phyloP scores from a whole-genome alignment of 2,113 vertebrate species.

The Equus quagga region DNA sequence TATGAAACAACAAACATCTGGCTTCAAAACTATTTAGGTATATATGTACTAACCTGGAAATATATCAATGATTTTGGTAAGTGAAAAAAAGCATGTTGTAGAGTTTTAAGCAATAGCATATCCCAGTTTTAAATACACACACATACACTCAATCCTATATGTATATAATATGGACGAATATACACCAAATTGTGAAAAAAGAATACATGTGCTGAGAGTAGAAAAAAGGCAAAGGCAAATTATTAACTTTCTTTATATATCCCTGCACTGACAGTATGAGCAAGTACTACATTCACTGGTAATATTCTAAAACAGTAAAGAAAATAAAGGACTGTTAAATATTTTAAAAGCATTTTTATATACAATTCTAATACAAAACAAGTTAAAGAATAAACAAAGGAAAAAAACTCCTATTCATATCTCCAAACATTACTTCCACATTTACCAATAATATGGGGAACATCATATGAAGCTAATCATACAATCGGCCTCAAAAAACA shows the following conservation, averaged over 20 bases:
- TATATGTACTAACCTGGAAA: neutral
- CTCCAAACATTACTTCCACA: conserved; percentile 49
- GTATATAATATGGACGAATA: neutral
- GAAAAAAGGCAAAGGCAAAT: neutral
- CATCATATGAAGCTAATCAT: conserved; percentile 22
- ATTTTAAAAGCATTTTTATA: neutral
- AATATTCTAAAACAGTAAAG: neutral
- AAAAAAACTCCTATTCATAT: neutral
- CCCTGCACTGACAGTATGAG: neutral
- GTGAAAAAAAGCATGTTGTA: neutral
- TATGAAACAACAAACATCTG: neutral
- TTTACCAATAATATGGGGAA: conserved; percentile 21
- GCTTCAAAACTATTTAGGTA: neutral
- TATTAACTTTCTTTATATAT: conserved; percentile 31
- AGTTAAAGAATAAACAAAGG: conserved; percentile 13
- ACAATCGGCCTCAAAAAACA: neutral
- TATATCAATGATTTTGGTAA: neutral
- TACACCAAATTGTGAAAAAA: conserved; percentile 23
- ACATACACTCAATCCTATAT: neutral
- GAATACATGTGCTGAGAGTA: neutral
- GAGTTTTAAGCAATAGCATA: neutral
- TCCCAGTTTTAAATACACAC: neutral
- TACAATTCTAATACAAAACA: conserved; percentile 42
- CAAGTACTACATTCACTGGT: neutral
- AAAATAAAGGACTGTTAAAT: neutral